Conservation (phyloP, 1,140 invertebrate genomes). For the Philopotamus ludificatus region DNA sequence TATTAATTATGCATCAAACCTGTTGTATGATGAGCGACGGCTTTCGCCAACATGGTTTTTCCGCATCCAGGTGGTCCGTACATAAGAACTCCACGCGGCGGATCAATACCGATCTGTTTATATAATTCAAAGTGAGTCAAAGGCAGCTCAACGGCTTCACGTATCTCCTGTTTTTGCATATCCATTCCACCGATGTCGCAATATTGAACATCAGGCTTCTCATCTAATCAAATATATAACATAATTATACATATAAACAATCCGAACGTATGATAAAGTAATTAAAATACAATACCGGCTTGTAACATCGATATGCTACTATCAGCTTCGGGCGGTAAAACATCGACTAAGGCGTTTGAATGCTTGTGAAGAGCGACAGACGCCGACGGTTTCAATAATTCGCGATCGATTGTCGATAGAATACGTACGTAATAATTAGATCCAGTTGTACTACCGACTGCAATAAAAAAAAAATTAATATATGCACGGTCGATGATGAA, state of each 20-base stretch:
- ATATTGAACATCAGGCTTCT: conserved; percentile 97
- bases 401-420: conserved; percentile 92
- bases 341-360: conserved; percentile 96
- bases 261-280: not conserved
- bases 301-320: conserved; percentile 96
- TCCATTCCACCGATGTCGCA: conserved; percentile 99
- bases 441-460: conserved; percentile 72
- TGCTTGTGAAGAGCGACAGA: conserved; percentile 97
- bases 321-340: conserved; percentile 96
- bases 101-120: conserved; percentile 96
- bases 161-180: conserved; percentile 99
- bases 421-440: conserved; percentile 99
- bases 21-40: conserved; percentile 96
- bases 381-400: conserved; percentile 91
- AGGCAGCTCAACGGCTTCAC: conserved; percentile 97
- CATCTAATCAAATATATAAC: too few species aligned
- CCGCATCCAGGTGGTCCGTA: conserved; percentile 97
- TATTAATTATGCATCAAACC: conserved; percentile 57
- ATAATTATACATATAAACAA: not conserved
- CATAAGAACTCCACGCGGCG: conserved; percentile 96
- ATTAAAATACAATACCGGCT: conserved; percentile 61
- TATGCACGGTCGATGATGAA: not conserved
- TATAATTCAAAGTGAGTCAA: conserved; percentile 99
- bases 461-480: conserved; percentile 32
- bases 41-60: conserved; percentile 99